A percentile compares a stretch with the other conserved stretches of the same genome.
These are phyloP conservation scores for Sebastes trivittatus DNA, from an alignment of 2,797 vertebrate species.

Conservation along the genomic window DNA sequence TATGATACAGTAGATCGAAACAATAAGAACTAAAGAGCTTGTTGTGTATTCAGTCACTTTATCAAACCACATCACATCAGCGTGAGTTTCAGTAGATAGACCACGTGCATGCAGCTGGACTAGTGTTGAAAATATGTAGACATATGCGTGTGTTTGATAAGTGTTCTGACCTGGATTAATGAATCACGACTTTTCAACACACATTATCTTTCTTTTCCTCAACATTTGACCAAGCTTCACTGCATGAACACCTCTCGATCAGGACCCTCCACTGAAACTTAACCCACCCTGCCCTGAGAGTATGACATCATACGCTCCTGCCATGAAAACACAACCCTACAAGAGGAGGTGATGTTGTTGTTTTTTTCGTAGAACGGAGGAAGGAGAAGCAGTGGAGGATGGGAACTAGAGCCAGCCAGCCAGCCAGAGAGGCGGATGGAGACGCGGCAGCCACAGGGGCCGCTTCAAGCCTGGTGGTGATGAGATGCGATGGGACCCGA, in stretches of 20 bases:
- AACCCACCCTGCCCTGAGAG: neutral
- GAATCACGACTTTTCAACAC: neutral
- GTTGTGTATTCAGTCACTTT: neutral
- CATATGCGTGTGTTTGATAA: neutral
- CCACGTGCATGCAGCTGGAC: neutral
- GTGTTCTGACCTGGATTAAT: neutral
- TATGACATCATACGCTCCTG: slow-evolving; percentile 38
- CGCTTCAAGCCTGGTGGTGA: slow-evolving; percentile 70
- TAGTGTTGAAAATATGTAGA: slow-evolving; percentile 1
- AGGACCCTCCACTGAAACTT: neutral
- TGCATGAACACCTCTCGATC: neutral
- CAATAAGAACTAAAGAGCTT: neutral
- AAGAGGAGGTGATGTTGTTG: slow-evolving; percentile 17
- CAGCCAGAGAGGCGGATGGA: slow-evolving; percentile 52
- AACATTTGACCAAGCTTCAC: neutral
- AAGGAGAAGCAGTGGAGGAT: slow-evolving; percentile 48
- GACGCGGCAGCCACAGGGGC: slow-evolving; percentile 64
- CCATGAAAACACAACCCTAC: slow-evolving; percentile 27
- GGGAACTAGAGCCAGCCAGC: slow-evolving; percentile 47
- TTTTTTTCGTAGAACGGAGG: slow-evolving; percentile 20
- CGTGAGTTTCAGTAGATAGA: slow-evolving; percentile 2
- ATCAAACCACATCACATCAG: neutral
- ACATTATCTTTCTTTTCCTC: neutral
- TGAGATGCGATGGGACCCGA: slow-evolving; percentile 77
- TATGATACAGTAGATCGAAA: neutral